Conservation (phyloP, 2,888 invertebrate genomes). For the Drosophila demipolita region DNA sequence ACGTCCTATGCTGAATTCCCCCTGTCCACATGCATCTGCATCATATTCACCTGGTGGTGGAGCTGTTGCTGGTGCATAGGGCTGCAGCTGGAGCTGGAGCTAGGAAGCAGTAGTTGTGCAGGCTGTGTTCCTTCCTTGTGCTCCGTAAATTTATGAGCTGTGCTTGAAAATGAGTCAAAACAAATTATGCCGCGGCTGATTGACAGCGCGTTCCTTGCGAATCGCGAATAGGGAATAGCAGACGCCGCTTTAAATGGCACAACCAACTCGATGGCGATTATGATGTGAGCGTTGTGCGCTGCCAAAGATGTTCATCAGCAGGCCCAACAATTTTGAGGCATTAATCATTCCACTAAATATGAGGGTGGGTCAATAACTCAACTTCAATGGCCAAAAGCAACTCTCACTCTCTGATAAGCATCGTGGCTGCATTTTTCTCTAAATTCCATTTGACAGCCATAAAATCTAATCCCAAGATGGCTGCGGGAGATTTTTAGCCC, state of each 20-base stretch:
- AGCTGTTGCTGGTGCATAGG: not conserved
- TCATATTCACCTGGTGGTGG: constrained; percentile 21
- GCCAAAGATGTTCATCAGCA: constrained; percentile 66
- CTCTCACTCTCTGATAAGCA: constrained; percentile 41
- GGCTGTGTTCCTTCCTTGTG: constrained; percentile 21
- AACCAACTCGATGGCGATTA: constrained; percentile 51
- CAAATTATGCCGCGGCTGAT: constrained; percentile 76
- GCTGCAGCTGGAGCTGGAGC: constrained; percentile 2
- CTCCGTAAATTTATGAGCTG: constrained; percentile 71
- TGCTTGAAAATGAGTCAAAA: constrained; percentile 82
- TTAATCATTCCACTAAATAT: constrained; percentile 71
- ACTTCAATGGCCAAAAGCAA: constrained; percentile 20
- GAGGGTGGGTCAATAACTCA: constrained; percentile 51
- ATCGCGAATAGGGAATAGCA: constrained; percentile 9
- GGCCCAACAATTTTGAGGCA: constrained; percentile 68
- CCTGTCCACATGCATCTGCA: constrained; percentile 42
- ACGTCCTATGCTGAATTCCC: constrained; percentile 57
- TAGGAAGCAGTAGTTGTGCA: constrained; percentile 21
- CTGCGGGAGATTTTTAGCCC: not conserved
- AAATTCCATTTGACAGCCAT: constrained; percentile 41
- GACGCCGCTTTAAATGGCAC: constrained; percentile 24
- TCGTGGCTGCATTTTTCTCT: constrained; percentile 40
- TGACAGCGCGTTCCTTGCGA: constrained; percentile 55
- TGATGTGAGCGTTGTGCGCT: constrained; percentile 66
- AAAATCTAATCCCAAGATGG: constrained; percentile 8